Base-by-base conservation (phyloP, 2,888 invertebrate species). In the Kryphioiulus occultus region DNA sequence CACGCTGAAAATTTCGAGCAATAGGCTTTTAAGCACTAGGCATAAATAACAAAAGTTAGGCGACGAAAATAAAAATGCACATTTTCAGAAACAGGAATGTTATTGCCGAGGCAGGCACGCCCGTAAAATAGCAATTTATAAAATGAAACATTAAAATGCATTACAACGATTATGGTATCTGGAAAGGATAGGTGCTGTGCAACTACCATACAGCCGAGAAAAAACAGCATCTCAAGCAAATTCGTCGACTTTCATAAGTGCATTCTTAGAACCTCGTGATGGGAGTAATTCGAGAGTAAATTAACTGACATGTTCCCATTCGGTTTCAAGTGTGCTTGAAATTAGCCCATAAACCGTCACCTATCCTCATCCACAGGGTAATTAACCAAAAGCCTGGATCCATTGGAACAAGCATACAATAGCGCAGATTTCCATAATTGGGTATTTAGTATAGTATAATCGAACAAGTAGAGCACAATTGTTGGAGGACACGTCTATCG, bases 111-210 rank as follows among this genome's bases (percentile, higher is more conserved):
- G 9, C 3, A 15, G 47, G 12, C 9, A 15, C 68, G 68, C 7
- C 68, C 68, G n/a, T 68, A 68, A 68, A 68, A 12, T 9, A 68
- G 68, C 68, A 68, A 68, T 68, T 68, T 68, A 26, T 22, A 68
- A 68, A 68, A 68, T 68, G 7, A 68, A 68, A 68, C 68, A 68
- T 68, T 68, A 68, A 68, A 68, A 68, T 68, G 68, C 68, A 68
- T 68, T 68, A 26, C 68, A 68, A 68, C 68, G 7, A 0, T 68
- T 26, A 68, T 68, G 26, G 1, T n/a, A n/a, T n/a, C n/a, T n/a
- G n/a, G n/a, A n/a, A n/a, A n/a, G 22, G 68, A 10, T 22, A 68
- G 68, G 68, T n/a, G n/a, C n/a, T n/a, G 15, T 59, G 53, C n/a
- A n/a, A 7, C n/a, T 17, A 19, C 7, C 39, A 39, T 39, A 9